Base-by-base conservation (phyloP, 1,140 invertebrate genomes). In the Anthonomus grandis region DNA sequence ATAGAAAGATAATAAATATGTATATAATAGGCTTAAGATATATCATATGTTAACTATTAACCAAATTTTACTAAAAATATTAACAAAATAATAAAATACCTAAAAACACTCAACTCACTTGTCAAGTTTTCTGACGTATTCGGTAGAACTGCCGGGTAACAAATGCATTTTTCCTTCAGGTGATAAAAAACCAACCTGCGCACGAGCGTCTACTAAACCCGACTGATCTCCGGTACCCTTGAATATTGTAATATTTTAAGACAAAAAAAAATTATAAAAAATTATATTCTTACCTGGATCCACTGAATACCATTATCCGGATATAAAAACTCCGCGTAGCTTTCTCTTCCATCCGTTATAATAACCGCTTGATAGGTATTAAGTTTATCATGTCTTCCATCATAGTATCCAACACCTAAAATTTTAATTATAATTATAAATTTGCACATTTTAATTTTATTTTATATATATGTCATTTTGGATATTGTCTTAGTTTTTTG, bases 101-200 rank as follows among this genome's bases (percentile, higher is more conserved):
- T 34, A 12, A 25, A 46, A 23, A 46, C 24, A 49, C 56, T 19
- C 17, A 44, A 52, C 50, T 70, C 81, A 86, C 90, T 80, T 83
- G 73, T 89, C 84, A 63, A 90, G 75, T 69, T 84, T 82, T 60
- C 76, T 74, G 57, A 93, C 86, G 73, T 92, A 89, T 73, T 93
- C 89, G 13, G 89, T 91, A 25, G 93, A 93, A 15, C 93, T 96
- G 22, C 88, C 88, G 52, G 85, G 85, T 1, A 97, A 74, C 4
- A 80, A 79, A 64, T 83, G 83, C 19, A 84, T 75, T 60, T 83
- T 80, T 34, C 88, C 86, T 70, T 93, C 89, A 34, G 84, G 84
- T 13, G 87, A 83, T 55, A 95, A 85, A 62, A 97, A 89, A n/a
- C 91, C 93, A 47, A 86, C 92, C 75, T 97, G 94, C 12, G 91